A percentile compares a stretch with the other conserved stretches of the same genome.
phyloP scores from a whole-genome alignment of 2,113 vertebrate genomes.

The Amphilophus citrinellus region DNA sequence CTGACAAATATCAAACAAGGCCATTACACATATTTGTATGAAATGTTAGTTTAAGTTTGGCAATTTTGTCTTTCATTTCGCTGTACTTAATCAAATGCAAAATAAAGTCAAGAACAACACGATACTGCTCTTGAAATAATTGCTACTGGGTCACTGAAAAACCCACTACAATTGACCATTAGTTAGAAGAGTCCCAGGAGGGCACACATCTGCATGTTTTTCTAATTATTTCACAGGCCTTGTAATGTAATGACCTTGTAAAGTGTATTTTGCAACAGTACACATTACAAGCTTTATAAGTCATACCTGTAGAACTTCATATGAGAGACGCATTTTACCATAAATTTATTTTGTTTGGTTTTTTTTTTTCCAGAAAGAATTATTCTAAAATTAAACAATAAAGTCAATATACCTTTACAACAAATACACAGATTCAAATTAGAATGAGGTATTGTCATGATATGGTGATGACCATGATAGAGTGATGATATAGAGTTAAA shows the following conservation, averaged over 20 bases:
- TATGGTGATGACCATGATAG: background rate
- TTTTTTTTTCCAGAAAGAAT: background rate
- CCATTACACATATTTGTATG: background rate
- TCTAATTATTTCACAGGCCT: slow-evolving; percentile 35
- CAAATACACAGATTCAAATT: background rate
- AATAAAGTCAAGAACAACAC: background rate
- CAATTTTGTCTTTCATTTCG: background rate
- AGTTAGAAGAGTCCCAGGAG: slow-evolving; percentile 13
- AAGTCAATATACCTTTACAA: background rate
- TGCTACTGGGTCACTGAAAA: background rate
- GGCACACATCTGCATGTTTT: slow-evolving; percentile 51
- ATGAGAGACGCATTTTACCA: slow-evolving; percentile 20
- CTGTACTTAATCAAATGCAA: background rate
- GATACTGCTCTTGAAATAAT: background rate
- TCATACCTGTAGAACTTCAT: background rate
- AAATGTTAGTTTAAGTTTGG: background rate
- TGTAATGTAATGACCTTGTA: slow-evolving; percentile 18
- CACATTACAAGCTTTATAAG: background rate
- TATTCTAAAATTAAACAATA: background rate
- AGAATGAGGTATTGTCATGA: background rate
- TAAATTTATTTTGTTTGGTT: slow-evolving; percentile 4
- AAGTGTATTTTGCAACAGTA: background rate
- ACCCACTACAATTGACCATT: background rate
- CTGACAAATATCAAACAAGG: background rate
- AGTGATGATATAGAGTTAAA: background rate